These are phyloP conservation scores for Aphaenogaster rudis DNA, from an alignment of 1,140 invertebrate species.

Conservation along the genomic window DNA sequence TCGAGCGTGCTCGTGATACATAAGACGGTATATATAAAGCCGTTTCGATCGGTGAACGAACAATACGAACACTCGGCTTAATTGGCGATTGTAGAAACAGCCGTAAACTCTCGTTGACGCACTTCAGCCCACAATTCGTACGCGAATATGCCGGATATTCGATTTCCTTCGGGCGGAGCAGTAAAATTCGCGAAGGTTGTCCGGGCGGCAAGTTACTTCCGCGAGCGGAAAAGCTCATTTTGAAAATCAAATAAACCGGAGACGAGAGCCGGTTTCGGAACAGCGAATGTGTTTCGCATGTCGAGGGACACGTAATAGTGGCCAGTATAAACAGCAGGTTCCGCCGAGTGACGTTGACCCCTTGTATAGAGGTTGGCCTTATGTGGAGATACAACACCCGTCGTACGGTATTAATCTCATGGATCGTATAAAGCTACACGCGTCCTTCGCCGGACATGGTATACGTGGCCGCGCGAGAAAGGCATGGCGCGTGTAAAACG, in stretches of 20 bases:
- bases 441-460: not conserved
- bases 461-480: not conserved
- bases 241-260: conserved; percentile 56
- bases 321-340: conserved; percentile 58
- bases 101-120: conserved; percentile 27
- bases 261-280: conserved; percentile 31
- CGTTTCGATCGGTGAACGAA: conserved; percentile 15
- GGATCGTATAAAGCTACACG: conserved; percentile 33
- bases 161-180: conserved; percentile 9
- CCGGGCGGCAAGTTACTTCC: not conserved
- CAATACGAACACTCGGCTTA: conserved; percentile 27
- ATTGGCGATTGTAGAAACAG: conserved; percentile 4
- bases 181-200: conserved; percentile 32
- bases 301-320: not conserved
- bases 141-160: conserved; percentile 25
- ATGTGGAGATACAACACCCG: not conserved
- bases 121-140: not conserved
- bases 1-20: not conserved
- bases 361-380: not conserved
- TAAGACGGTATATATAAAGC: conserved; percentile 25
- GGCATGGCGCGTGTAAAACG: conserved; percentile 8
- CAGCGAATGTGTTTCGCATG: not conserved
- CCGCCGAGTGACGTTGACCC: not conserved
- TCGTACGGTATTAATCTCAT: conserved; percentile 41
- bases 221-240: conserved; percentile 34